Conservation (phyloP, 2,888 invertebrate genomes). For the Eutolmus rufibarbis region DNA sequence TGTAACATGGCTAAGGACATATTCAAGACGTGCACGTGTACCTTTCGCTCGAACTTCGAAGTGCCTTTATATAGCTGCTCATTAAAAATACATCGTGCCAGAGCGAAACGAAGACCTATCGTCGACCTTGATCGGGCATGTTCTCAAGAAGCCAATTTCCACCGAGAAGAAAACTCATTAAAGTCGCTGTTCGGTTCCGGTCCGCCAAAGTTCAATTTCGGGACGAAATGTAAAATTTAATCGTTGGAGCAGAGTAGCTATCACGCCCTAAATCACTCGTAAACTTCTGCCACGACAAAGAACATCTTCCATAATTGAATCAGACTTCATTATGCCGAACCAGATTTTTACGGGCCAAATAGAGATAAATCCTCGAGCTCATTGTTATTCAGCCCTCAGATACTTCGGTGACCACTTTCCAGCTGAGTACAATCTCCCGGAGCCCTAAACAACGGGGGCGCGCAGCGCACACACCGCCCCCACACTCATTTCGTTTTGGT, state of each 20-base stretch:
- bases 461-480: background rate
- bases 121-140: background rate
- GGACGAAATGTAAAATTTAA: background rate
- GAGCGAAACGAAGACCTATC: background rate
- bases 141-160: background rate
- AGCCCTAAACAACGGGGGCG: background rate
- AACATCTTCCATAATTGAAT: slow-evolving; percentile 36
- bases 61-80: background rate
- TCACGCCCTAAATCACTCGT: slow-evolving; percentile 19
- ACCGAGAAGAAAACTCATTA: background rate
- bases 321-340: slow-evolving; percentile 29
- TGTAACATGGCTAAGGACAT: background rate
- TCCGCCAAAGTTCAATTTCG: background rate
- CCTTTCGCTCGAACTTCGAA: background rate
- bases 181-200: background rate
- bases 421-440: background rate
- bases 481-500: background rate
- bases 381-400: slow-evolving; percentile 27
- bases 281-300: slow-evolving; percentile 24
- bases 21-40: background rate
- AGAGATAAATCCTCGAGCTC: slow-evolving; percentile 27
- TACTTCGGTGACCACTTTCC: slow-evolving; percentile 36
- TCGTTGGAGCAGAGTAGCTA: background rate
- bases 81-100: background rate
- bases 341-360: slow-evolving; percentile 31